Conservation (phyloP, 2,113 vertebrate species). For the Calidris pugnax region DNA sequence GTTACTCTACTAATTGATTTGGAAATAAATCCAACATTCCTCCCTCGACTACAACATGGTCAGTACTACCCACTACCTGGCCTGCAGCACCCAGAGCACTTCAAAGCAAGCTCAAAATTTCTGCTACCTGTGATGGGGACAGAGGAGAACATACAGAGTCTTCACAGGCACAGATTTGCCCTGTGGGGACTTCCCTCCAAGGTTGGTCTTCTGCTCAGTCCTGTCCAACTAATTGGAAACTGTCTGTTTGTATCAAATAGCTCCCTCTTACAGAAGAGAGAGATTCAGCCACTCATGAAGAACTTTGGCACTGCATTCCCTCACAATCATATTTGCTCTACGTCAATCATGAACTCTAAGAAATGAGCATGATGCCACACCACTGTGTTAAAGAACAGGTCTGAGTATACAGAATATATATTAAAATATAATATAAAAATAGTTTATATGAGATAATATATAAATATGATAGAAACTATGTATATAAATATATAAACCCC, state of each 20-base stretch:
- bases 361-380: neutral
- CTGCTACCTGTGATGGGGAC: neutral
- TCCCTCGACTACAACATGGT: neutral
- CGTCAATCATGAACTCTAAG: accelerated
- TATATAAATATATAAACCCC: neutral
- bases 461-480: neutral
- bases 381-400: neutral
- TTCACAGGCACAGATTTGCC: neutral
- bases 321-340: neutral
- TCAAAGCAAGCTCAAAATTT: neutral
- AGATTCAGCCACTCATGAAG: neutral
- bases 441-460: neutral
- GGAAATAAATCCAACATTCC: neutral
- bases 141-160: neutral
- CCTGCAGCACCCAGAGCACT: neutral
- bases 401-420: neutral
- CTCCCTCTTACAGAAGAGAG: neutral
- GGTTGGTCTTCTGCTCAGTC: neutral
- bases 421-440: neutral
- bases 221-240: neutral
- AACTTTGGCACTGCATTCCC: neutral
- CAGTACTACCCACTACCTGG: neutral
- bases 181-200: neutral
- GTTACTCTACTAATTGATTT: neutral
- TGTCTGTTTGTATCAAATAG: neutral